Evolutionary conservation across 2,888 invertebrate genomes (phyloP).

Genomic region (Pristionchus arcanus): DNA sequence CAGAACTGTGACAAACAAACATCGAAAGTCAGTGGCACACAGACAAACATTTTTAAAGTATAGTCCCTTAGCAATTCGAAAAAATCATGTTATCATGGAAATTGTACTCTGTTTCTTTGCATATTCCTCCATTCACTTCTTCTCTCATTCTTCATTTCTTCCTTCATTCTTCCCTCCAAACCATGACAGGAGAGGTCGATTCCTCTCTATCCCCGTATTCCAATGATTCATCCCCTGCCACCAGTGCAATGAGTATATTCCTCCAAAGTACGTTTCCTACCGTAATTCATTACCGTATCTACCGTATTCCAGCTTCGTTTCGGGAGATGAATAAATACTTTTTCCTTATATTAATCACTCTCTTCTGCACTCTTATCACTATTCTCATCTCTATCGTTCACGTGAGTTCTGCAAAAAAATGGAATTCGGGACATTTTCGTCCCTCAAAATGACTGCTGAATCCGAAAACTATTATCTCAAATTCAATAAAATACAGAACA

Average conservation of each 20-base stretch:
- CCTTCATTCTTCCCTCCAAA: background rate
- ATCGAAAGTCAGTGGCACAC: too few species aligned
- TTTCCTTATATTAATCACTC: background rate
- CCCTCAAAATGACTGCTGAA: too few species aligned
- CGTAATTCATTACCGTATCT: background rate
- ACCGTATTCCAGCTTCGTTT: slow-evolving; percentile 3
- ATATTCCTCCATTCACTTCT: background rate
- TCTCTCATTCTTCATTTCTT: background rate
- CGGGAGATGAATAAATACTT: background rate
- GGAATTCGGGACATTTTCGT: too few species aligned
- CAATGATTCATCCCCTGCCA: background rate
- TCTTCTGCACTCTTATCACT: slow-evolving; percentile 30
- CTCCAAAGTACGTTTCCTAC: background rate
- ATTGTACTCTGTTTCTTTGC: background rate
- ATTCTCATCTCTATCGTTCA: slow-evolving; percentile 3
- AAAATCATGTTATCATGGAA: background rate
- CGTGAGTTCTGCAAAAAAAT: background rate
- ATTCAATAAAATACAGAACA: background rate
- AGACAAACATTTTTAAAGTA: too few species aligned
- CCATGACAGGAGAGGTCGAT: background rate
- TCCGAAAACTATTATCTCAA: background rate
- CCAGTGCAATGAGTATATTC: background rate
- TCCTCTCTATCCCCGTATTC: background rate
- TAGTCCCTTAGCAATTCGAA: too few species aligned
- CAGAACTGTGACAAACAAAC: too few species aligned